Percentiles rank a stretch among this genome's conserved stretches.
Evolutionary conservation across 2,888 invertebrate genomes (phyloP).

Genomic region (Cotesia congregata): DNA sequence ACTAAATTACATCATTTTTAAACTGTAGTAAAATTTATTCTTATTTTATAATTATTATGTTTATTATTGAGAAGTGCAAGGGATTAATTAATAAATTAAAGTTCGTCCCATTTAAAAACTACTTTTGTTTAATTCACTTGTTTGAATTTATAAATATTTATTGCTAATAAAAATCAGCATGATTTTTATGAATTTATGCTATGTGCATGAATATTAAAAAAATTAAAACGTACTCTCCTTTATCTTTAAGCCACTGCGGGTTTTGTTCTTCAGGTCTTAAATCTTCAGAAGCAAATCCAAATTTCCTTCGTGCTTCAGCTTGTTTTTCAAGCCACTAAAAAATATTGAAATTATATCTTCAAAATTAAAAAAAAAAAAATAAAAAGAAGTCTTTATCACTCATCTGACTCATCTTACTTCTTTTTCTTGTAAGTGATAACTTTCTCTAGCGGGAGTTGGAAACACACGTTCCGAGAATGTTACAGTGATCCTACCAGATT

Average conservation of each 20-base stretch:
- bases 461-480: conserved; percentile 83
- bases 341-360: background rate
- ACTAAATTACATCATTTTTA: background rate
- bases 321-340: conserved; percentile 82
- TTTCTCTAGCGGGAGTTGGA: conserved; percentile 86
- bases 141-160: background rate
- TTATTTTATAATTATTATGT: background rate
- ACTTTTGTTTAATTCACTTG: background rate
- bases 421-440: conserved; percentile 79
- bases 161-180: background rate
- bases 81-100: background rate
- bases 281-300: conserved; percentile 81
- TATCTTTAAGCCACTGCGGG: conserved; percentile 85
- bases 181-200: conserved; percentile 14
- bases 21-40: background rate
- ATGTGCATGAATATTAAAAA: background rate
- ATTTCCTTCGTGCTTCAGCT: conserved; percentile 78
- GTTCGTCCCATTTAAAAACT: background rate
- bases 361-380: conserved; percentile 21
- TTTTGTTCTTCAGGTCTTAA: conserved; percentile 85
- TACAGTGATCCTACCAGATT: conserved; percentile 75
- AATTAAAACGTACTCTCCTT: conserved; percentile 77
- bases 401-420: conserved; percentile 69
- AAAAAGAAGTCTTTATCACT: conserved; percentile 16
- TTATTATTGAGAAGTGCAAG: background rate